Conservation (phyloP, 1,140 invertebrate species). For the Arion vulgaris region DNA sequence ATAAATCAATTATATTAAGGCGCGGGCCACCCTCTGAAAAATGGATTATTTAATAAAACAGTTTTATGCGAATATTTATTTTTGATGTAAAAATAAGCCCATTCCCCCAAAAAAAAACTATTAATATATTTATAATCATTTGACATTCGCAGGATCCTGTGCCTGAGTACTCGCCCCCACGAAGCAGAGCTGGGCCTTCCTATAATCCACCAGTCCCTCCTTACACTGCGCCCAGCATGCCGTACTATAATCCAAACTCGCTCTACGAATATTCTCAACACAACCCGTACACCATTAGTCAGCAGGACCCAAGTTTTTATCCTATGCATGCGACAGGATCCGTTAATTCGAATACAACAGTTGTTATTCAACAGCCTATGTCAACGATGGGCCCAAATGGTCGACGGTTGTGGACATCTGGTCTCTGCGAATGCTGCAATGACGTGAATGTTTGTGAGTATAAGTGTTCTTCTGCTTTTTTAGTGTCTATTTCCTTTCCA, state of each 20-base stretch:
- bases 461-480: too few species aligned
- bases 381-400: neutral
- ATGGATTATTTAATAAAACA: too few species aligned
- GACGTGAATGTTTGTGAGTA: constrained; percentile 16
- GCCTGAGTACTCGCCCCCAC: neutral
- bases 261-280: neutral
- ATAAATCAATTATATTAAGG: too few species aligned
- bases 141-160: neutral
- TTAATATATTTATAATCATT: too few species aligned
- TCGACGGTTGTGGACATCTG: neutral
- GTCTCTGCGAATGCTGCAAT: neutral
- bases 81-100: too few species aligned
- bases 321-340: neutral
- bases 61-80: too few species aligned
- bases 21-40: too few species aligned
- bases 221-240: neutral
- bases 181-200: neutral
- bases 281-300: neutral
- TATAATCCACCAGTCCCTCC: constrained; percentile 15
- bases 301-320: neutral
- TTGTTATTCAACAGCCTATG: constrained; percentile 7
- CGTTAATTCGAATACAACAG: neutral
- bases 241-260: neutral
- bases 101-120: too few species aligned
- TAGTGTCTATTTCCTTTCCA: too few species aligned